Evolutionary conservation across 2,888 invertebrate genomes (phyloP).

Genomic region (Flexamia atlantica): DNA sequence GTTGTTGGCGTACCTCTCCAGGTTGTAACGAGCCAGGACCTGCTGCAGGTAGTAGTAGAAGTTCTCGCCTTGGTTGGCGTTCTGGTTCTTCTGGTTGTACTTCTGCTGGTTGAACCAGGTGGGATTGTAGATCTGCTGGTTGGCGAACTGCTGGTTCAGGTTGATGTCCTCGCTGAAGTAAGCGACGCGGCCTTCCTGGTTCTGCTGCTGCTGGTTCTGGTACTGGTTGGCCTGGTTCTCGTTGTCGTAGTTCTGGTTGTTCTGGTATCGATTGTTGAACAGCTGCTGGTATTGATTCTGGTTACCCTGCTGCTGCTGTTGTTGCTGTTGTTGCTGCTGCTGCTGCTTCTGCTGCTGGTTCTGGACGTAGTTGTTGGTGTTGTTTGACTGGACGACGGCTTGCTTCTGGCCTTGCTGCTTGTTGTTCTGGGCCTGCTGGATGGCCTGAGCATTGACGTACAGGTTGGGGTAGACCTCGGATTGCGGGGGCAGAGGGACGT

Average conservation of each 20-base stretch:
- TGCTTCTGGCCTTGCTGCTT: conserved; percentile 61
- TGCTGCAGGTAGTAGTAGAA: conserved; percentile 82
- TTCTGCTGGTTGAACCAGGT: conserved; percentile 65
- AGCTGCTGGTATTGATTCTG: conserved; percentile 44
- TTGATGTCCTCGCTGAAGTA: conserved; percentile 87
- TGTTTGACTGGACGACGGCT: conserved; percentile 44
- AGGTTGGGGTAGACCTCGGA: conserved; percentile 77
- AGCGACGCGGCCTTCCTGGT: conserved; percentile 78
- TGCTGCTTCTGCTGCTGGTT: conserved; percentile 52
- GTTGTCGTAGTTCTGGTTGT: conserved; percentile 56
- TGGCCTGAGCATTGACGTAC: conserved; percentile 71
- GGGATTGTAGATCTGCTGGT: conserved; percentile 82
- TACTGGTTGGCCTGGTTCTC: conserved; percentile 45
- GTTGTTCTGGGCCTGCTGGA: conserved; percentile 62
- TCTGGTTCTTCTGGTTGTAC: conserved; percentile 55
- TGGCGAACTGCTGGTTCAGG: conserved; percentile 79
- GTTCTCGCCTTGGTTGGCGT: conserved; percentile 66
- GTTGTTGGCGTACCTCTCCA: conserved; percentile 76
- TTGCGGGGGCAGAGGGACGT: conserved; percentile 77
- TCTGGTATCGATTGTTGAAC: conserved; percentile 45
- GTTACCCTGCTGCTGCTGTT: conserved; percentile 21
- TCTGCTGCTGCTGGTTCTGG: conserved; percentile 66
- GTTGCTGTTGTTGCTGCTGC: conserved; percentile 38
- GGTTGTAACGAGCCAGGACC: conserved; percentile 80
- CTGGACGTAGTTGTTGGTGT: conserved; percentile 49